Base-by-base conservation (phyloP, 2,113 vertebrate genomes). In the Equus quagga region DNA sequence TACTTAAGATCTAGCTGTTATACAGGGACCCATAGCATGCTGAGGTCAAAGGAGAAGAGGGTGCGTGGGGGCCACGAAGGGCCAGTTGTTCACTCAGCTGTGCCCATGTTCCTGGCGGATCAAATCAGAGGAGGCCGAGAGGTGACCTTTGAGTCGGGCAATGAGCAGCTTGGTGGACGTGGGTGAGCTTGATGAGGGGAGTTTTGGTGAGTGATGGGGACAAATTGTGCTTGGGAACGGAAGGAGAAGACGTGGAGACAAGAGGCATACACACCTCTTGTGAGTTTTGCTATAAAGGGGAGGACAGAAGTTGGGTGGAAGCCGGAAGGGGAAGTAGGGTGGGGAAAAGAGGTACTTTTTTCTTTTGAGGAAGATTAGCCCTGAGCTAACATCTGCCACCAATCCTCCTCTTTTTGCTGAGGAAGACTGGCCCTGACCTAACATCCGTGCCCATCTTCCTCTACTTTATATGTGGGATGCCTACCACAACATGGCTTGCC, bases 31-130 rank as follows among this genome's bases (percentile, higher is more conserved):
- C 36, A 0, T 3, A 3, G 19, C 64, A 0, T 0, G 2, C 60
- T 0, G 0, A 15, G 21, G 54, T 11, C 58, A 9, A 2, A 6
- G 70, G 31, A 17, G 4, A 1, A 7, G 76, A 19, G 41, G 28
- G 18, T 4, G 1, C 3, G 1, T 12, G 15, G 62, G n/a, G 10
- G 12, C 17, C 12, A 6, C 6, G 7, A 0, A 0, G 19, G 58
- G 24, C 19, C 17, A 0, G 26, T 8, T 10, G 0, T n/a, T 19
- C 6, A 0, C 18, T 33, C 65, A 21, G 64, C 28, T n/a, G 54
- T 36, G 24, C 72, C 44, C 3, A 6, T 1, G 15, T 51, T 33
- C 11, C 9, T 26, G 9, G 24, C 0, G 0, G 84, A 11, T 31
- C 14, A 10, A 51, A 69, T 62, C 28, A 46, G 19, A 5, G 12